A percentile compares a stretch with the other conserved stretches of the same genome.
These are phyloP conservation scores for Athrips mouffetella DNA, from an alignment of 2,888 invertebrate species.

Conservation along the genomic window DNA sequence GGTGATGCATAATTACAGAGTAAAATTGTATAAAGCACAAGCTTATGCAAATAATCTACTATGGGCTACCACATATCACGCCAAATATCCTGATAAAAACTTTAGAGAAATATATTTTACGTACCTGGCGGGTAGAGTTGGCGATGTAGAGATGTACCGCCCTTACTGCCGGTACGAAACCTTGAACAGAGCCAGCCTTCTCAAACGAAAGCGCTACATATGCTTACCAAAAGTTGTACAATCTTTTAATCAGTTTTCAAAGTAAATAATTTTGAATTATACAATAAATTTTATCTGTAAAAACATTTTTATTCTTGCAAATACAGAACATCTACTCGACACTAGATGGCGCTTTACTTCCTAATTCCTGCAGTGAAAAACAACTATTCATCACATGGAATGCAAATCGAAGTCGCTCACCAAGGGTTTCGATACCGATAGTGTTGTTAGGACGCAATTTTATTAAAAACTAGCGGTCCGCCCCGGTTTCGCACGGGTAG, in stretches of 20 bases:
- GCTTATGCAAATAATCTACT: conserved; percentile 52
- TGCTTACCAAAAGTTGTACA: not conserved
- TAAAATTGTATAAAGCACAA: conserved; percentile 46
- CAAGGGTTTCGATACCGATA: too few relatives aligned
- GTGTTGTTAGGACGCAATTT: too few relatives aligned
- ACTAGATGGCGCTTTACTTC: not conserved
- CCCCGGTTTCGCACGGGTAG: not conserved
- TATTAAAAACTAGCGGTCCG: too few relatives aligned
- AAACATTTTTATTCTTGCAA: too few relatives aligned
- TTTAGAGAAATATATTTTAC: conserved; percentile 67
- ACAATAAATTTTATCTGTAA: too few relatives aligned
- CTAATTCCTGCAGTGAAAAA: too few relatives aligned
- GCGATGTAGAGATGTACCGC: not conserved
- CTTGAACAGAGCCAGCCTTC: not conserved
- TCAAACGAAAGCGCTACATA: not conserved
- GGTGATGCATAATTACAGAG: conserved; percentile 42
- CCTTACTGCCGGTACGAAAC: conserved; percentile 1
- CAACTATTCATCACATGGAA: too few relatives aligned
- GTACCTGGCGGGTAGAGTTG: conserved; percentile 32
- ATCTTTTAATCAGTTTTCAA: too few relatives aligned
- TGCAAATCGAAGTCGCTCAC: too few relatives aligned
- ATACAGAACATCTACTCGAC: not conserved
- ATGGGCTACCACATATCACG: conserved; percentile 64
- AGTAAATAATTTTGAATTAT: too few relatives aligned
- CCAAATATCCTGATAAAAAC: conserved; percentile 59